Conservation (phyloP, 2,113 vertebrate genomes). For the Calidris pugnax region DNA sequence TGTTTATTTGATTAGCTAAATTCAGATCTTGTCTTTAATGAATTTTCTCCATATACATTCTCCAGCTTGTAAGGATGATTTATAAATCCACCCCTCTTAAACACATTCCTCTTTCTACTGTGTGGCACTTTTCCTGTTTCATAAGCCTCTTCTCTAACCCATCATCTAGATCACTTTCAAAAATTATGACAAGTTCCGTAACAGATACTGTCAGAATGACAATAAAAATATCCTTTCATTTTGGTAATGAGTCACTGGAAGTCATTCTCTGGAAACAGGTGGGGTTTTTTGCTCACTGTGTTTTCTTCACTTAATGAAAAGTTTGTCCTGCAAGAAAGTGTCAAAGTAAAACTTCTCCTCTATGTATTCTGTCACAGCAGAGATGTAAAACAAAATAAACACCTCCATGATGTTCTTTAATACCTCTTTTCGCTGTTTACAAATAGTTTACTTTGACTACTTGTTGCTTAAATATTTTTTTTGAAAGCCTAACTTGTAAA, state of each 20-base stretch:
- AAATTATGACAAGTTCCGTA: neutral
- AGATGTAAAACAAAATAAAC: neutral
- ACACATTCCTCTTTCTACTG: neutral
- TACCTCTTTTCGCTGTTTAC: neutral
- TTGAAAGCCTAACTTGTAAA: neutral
- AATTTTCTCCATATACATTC: neutral
- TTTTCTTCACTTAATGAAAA: neutral
- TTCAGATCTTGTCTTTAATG: neutral
- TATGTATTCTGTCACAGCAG: neutral
- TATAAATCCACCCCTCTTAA: neutral
- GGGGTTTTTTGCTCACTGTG: neutral
- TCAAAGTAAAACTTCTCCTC: neutral
- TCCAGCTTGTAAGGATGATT: neutral
- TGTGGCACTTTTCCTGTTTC: neutral
- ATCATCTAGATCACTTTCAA: neutral
- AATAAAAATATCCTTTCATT: neutral
- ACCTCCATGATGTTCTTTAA: neutral
- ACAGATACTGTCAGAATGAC: neutral
- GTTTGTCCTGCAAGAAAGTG: neutral
- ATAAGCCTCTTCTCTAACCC: neutral
- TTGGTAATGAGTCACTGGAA: neutral
- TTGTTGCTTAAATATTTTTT: neutral
- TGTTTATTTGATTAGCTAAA: neutral
- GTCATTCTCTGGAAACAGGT: neutral
- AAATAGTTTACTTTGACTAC: neutral